phyloP scores from a whole-genome alignment of 2,797 vertebrate genomes.

The Malurus leucopterus region DNA sequence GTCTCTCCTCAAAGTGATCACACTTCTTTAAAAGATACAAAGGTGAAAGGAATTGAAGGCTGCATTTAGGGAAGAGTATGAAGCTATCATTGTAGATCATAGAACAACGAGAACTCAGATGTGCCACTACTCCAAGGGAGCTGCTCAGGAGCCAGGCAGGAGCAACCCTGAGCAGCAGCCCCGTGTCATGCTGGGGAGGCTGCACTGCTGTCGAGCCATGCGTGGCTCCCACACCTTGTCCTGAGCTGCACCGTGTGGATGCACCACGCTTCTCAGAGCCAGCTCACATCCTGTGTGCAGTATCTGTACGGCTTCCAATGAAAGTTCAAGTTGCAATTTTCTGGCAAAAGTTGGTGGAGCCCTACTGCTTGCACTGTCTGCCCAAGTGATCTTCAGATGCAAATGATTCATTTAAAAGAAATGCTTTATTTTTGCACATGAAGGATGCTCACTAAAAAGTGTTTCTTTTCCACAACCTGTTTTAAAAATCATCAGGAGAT shows the following conservation, averaged over 20 bases:
- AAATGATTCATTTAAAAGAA: neutral
- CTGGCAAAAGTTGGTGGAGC: neutral
- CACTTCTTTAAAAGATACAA: neutral
- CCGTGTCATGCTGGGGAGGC: fast-evolving
- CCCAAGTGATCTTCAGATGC: neutral
- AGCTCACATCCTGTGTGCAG: neutral
- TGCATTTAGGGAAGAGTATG: neutral
- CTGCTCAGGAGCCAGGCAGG: neutral
- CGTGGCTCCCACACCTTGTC: fast-evolving
- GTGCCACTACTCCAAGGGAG: neutral
- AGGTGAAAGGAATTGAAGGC: neutral
- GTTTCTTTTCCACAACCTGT: conserved; percentile 8
- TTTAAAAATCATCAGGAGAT: conserved; percentile 21
- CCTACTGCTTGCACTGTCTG: neutral
- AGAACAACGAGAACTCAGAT: neutral
- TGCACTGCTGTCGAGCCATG: fast-evolving
- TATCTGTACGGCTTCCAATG: fast-evolving
- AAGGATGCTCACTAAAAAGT: neutral
- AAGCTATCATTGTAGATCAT: neutral
- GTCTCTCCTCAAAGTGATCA: neutral
- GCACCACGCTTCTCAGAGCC: neutral
- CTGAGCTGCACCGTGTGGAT: neutral
- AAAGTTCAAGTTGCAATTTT: neutral
- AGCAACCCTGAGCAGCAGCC: neutral
- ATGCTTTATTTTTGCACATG: conserved; percentile 27